Percentiles rank a stretch among this genome's conserved stretches.
Evolutionary conservation across 1,140 invertebrate genomes (phyloP).

Genomic region (Tetramorium alpestre): DNA sequence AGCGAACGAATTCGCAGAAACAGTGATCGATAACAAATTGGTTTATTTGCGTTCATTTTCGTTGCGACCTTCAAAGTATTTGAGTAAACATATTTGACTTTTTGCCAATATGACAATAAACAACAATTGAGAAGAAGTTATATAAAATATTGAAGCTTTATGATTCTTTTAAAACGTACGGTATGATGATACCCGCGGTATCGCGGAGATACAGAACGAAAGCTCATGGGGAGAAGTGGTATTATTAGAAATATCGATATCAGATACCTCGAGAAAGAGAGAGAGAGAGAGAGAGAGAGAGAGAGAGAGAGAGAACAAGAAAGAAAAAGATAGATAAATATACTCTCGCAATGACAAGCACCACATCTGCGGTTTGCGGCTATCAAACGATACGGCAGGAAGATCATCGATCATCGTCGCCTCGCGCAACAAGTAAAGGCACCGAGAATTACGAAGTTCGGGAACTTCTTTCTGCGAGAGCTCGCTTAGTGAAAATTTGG

Average conservation of each 20-base stretch:
- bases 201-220: not conserved
- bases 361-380: constrained; percentile 22
- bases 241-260: constrained; percentile 58
- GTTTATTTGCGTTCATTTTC: not conserved
- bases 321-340: not conserved
- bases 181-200: not conserved
- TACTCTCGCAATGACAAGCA: not conserved
- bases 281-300: not conserved
- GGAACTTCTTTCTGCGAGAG: not conserved
- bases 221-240: constrained; percentile 4
- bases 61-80: not conserved
- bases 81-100: not conserved
- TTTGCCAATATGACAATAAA: not conserved
- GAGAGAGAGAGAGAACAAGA: not conserved
- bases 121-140: not conserved
- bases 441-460: not conserved
- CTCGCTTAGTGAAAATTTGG: not conserved
- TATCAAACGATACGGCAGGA: constrained; percentile 37
- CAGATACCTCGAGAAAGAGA: constrained; percentile 9
- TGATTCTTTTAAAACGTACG: not conserved
- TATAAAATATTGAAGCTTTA: not conserved
- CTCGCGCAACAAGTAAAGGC: constrained; percentile 35
- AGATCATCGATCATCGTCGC: constrained; percentile 40
- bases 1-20: not conserved
- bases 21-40: not conserved